These are phyloP conservation scores for Xanthostigma xanthostigma DNA, from an alignment of 2,888 invertebrate genomes.

Conservation along the genomic window DNA sequence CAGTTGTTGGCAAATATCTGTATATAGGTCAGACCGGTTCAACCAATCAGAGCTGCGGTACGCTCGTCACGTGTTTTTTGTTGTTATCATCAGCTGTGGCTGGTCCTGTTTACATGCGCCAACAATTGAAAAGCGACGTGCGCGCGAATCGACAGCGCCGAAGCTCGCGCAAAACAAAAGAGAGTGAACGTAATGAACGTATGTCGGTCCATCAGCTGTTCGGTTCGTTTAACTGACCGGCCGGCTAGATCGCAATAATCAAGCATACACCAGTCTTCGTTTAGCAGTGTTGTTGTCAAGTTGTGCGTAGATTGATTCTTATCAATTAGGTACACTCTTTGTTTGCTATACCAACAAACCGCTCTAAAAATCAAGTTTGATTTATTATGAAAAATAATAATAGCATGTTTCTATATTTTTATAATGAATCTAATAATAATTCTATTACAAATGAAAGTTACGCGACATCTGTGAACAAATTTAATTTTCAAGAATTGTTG, in stretches of 20 bases:
- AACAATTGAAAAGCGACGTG: constrained; percentile 21
- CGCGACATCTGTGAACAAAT: too few species aligned
- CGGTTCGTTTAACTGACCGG: constrained; percentile 3
- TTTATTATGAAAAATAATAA: constrained; percentile 7
- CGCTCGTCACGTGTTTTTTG: constrained; percentile 46
- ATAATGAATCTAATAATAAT: too few species aligned
- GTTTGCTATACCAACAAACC: too few species aligned
- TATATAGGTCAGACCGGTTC: constrained; percentile 37
- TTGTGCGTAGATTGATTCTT: too few species aligned
- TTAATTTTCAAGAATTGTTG: constrained; percentile 17
- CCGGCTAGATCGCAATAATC: neutral
- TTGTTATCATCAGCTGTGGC: constrained; percentile 53
- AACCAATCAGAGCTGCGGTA: constrained; percentile 29
- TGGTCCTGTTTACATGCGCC: constrained; percentile 18
- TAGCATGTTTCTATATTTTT: neutral
- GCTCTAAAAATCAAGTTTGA: neutral
- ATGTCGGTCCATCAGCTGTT: constrained; percentile 3
- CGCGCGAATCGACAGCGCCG: neutral
- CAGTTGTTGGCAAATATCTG: constrained; percentile 28
- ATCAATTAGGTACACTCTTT: too few species aligned
- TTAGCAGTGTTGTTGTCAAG: neutral
- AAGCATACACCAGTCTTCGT: neutral
- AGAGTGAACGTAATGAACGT: neutral
- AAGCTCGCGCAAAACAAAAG: constrained; percentile 5
- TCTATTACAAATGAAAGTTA: too few species aligned